Conservation (phyloP, 2,113 vertebrate genomes). For the Hemicordylus capensis region DNA sequence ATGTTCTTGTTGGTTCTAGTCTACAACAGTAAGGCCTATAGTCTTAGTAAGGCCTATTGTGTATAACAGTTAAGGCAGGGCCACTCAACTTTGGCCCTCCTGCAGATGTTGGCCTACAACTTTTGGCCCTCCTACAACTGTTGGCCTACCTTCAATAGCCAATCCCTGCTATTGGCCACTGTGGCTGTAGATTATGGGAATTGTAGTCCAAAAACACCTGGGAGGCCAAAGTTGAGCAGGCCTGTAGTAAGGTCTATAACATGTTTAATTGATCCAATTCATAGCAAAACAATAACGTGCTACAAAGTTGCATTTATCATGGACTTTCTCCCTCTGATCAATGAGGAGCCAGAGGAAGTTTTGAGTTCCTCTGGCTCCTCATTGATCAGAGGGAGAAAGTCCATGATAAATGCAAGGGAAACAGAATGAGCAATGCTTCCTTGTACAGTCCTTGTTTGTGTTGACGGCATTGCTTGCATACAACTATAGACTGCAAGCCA, state of each 20-base stretch:
- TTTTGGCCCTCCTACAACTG: no score
- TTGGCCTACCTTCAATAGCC: no score
- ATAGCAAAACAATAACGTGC: not conserved
- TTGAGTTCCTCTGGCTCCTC: not conserved
- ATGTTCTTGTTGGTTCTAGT: not conserved
- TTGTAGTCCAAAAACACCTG: no score
- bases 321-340: not conserved
- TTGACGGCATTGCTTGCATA: slow-evolving; percentile 56
- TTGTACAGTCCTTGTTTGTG: slow-evolving; percentile 50
- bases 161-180: no score
- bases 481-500: slow-evolving; percentile 58
- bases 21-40: not conserved
- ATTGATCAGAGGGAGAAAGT: not conserved
- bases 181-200: no score
- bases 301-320: not conserved
- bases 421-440: not conserved
- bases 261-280: not conserved
- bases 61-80: not conserved
- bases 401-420: not conserved
- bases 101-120: no score
- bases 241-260: no score
- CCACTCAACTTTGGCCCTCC: no score
- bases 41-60: no score
- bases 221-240: no score
- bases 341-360: not conserved